A percentile compares a stretch with the other conserved stretches of the same genome.
These are phyloP conservation scores for Eupristina koningsbergeri DNA, from an alignment of 1,140 invertebrate species.

Conservation along the genomic window DNA sequence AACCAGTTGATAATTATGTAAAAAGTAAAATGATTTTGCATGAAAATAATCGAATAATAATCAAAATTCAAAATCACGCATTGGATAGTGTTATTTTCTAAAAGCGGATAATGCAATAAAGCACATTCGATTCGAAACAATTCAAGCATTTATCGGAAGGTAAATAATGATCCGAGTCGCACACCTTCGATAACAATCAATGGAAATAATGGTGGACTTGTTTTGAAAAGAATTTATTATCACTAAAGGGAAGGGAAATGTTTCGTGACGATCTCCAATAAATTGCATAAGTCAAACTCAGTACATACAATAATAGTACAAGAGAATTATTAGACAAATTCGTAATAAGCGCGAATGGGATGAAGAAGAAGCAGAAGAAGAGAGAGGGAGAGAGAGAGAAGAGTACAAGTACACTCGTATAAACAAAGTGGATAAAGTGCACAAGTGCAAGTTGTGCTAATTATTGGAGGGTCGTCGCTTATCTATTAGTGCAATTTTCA, in stretches of 20 bases:
- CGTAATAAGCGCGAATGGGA: not conserved
- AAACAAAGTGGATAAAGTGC: constrained; percentile 26
- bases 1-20: not conserved
- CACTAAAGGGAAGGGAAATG: constrained; percentile 32
- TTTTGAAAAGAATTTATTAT: constrained; percentile 43
- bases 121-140: not conserved
- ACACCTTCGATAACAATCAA: constrained; percentile 46
- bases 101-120: not conserved
- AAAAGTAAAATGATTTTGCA: not conserved
- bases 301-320: not conserved
- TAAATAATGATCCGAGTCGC: constrained; percentile 25
- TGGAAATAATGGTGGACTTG: constrained; percentile 38
- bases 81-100: not conserved
- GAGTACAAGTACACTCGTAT: not conserved
- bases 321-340: not conserved
- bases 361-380: no score
- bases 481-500: not conserved
- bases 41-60: not conserved
- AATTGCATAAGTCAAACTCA: not conserved
- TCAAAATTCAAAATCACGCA: not conserved
- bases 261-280: constrained; percentile 22
- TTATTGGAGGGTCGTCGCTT: constrained; percentile 22
- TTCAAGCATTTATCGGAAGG: constrained; percentile 4
- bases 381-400: not conserved
- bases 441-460: not conserved